Evolutionary conservation across 2,888 invertebrate genomes (phyloP).

Genomic region (Cephus spinipes): DNA sequence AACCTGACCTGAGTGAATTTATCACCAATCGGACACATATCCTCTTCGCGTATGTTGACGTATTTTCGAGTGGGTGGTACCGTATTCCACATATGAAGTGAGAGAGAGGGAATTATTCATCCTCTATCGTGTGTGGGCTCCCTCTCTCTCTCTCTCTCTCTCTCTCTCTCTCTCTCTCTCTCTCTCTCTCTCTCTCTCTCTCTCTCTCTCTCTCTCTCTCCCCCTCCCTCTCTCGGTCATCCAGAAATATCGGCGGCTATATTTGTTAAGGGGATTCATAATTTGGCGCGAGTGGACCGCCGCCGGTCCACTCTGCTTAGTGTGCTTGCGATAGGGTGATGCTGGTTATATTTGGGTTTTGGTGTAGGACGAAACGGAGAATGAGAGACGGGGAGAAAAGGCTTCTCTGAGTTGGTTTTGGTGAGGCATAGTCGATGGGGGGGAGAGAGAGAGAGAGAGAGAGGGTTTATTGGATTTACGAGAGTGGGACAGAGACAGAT

Average conservation of each 20-base stretch:
- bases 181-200: no score
- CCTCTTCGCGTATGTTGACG: background rate
- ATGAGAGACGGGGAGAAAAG: slow-evolving; percentile 26
- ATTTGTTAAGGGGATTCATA: slow-evolving; percentile 63
- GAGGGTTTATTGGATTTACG: slow-evolving; percentile 20
- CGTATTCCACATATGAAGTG: background rate
- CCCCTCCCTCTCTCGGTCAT: slow-evolving; percentile 34
- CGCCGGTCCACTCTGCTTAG: slow-evolving; percentile 27
- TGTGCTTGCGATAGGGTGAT: slow-evolving; percentile 35
- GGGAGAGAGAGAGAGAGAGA: slow-evolving; percentile 20
- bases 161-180: no score
- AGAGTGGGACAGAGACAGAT: slow-evolving; percentile 25
- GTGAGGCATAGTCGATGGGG: slow-evolving; percentile 3
- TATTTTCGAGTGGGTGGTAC: background rate
- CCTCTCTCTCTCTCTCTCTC: no score
- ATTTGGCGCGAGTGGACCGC: slow-evolving; percentile 42
- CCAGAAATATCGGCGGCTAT: slow-evolving; percentile 63
- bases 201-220: no score
- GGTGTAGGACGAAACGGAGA: slow-evolving; percentile 30
- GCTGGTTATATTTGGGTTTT: slow-evolving; percentile 56
- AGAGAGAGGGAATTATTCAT: background rate
- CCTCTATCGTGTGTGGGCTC: background rate
- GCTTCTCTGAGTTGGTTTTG: slow-evolving; percentile 14
- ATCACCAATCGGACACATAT: background rate
- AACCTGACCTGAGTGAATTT: background rate